Evolutionary conservation across 2,113 vertebrate genomes (phyloP).

Genomic region (Rhipidura dahli): DNA sequence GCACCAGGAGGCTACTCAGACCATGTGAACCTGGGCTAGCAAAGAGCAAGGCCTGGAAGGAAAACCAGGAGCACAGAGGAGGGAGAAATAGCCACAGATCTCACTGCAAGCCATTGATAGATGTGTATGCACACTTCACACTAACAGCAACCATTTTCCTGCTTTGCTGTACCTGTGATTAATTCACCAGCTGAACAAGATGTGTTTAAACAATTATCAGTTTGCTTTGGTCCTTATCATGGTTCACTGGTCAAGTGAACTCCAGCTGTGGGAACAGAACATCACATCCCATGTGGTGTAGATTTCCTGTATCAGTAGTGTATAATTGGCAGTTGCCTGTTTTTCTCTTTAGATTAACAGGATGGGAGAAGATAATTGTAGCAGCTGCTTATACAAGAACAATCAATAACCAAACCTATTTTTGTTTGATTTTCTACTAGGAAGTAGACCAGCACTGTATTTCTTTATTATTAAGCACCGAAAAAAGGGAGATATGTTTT

Average conservation of each 20-base stretch:
- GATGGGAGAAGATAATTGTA: neutral
- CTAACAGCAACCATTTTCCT: neutral
- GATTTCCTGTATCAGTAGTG: neutral
- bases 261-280: neutral
- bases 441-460: neutral
- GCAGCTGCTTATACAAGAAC: neutral
- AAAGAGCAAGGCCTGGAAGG: fast-evolving
- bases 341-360: neutral
- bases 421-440: neutral
- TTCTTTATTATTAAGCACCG: neutral
- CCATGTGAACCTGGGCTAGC: neutral
- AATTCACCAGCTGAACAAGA: neutral
- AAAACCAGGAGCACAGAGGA: neutral
- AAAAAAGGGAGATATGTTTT: neutral
- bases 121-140: neutral
- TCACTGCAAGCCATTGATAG: neutral
- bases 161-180: neutral
- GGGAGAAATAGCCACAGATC: neutral
- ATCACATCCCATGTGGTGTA: neutral
- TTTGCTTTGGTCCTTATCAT: neutral
- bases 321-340: neutral
- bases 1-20: neutral
- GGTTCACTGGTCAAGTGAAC: neutral
- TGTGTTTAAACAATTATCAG: neutral
- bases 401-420: neutral